Percentiles rank a stretch among this genome's conserved stretches.
These are phyloP conservation scores for Dasysyrphus albostriatus DNA, from an alignment of 2,888 invertebrate genomes.

Conservation along the genomic window DNA sequence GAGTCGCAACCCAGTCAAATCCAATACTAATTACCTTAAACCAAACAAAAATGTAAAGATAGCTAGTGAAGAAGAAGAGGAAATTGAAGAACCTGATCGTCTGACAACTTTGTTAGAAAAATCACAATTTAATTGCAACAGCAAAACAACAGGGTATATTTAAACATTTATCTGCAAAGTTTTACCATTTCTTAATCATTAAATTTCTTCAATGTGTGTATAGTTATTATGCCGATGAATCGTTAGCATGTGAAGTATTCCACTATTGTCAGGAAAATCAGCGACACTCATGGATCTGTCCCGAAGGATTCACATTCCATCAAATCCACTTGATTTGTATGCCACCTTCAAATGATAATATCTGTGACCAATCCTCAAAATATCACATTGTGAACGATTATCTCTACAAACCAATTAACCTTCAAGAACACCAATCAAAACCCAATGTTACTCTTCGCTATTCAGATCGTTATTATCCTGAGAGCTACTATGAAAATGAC, in stretches of 20 bases:
- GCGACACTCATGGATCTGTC: constrained; percentile 96
- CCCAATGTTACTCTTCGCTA: constrained; percentile 92
- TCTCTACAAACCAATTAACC: constrained; percentile 93
- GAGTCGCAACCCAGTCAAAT: constrained; percentile 80
- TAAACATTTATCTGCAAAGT: background rate
- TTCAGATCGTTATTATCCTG: constrained; percentile 93
- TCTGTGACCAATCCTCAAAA: constrained; percentile 94
- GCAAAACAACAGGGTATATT: constrained; percentile 89
- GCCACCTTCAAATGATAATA: constrained; percentile 95
- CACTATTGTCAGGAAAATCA: constrained; percentile 96
- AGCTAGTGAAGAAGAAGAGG: constrained; percentile 86
- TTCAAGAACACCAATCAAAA: constrained; percentile 91
- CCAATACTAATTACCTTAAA: constrained; percentile 80
- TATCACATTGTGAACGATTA: constrained; percentile 97
- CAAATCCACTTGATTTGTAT: constrained; percentile 97
- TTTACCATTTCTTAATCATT: background rate
- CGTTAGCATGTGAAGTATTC: constrained; percentile 95
- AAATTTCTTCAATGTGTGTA: constrained; percentile 61
- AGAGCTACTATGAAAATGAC: constrained; percentile 89
- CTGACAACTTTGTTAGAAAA: constrained; percentile 91
- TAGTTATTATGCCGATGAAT: constrained; percentile 94
- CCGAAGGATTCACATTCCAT: constrained; percentile 90
- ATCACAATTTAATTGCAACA: constrained; percentile 92
- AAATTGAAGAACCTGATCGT: constrained; percentile 94
- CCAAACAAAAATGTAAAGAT: constrained; percentile 76